Percentiles rank a stretch among this genome's conserved stretches.
Conservation (phyloP, 92 coral and sea anemone genomes). For the Montipora capitata region DNA sequence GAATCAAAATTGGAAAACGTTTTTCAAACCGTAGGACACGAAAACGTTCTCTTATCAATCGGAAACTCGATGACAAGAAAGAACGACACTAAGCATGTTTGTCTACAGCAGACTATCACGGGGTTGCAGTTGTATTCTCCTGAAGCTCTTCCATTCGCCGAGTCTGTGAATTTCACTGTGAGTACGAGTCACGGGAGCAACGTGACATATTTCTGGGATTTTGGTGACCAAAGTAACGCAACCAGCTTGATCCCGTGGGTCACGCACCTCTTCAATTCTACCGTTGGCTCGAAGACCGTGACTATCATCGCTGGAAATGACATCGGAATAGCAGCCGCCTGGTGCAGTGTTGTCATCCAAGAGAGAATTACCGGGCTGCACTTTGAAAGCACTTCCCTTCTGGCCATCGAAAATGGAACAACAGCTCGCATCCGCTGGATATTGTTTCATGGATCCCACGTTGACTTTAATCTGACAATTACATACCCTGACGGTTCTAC, state of each 20-base stretch:
- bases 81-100: not conserved
- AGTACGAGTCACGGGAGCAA: not conserved
- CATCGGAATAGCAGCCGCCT: no score
- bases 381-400: conserved; percentile 47
- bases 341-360: no score
- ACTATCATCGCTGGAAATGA: conserved; percentile 15
- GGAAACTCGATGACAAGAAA: conserved; percentile 6
- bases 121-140: conserved; percentile 23
- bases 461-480: conserved; percentile 58
- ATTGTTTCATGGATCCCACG: conserved; percentile 78
- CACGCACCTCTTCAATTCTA: not conserved
- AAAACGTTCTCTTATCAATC: conserved; percentile 8
- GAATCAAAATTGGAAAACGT: conserved; percentile 3
- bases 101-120: conserved; percentile 32
- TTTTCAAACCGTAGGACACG: not conserved
- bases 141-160: conserved; percentile 1
- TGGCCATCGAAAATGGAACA: conserved; percentile 65
- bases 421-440: conserved; percentile 62
- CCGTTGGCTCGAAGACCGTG: conserved; percentile 44
- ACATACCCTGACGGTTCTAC: conserved; percentile 66
- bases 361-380: not conserved
- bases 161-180: not conserved
- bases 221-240: conserved; percentile 39
- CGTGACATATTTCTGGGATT: conserved; percentile 23
- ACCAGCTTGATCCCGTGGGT: not conserved